Evolutionary conservation across 1,140 invertebrate genomes (phyloP), one percentile per base, ranked within the genome.

Genomic region (Conus betulinus): DNA sequence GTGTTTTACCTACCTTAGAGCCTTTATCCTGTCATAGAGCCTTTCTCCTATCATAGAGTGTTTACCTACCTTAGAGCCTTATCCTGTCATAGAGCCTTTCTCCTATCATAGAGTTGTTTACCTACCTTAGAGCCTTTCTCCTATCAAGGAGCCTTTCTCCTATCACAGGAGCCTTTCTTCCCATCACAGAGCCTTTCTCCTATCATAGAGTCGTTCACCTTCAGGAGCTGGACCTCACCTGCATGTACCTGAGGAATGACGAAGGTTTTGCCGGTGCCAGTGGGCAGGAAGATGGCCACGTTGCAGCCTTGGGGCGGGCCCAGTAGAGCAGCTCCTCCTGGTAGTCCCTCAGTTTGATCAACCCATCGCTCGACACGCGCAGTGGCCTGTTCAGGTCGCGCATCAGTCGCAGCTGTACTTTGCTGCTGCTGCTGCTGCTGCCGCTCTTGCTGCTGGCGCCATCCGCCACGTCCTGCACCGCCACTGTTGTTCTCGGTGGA

Each of bases 211-310:
- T 39, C 39, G 39, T 39, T 39, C 39, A 39, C 39, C 39, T 39
- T 39, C 39, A 23, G 67, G 25, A 78, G 27, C 76, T 39, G 25
- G 4, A 10, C 76, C n/a, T 51, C 15, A 85, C 84, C 84, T 85
- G 84, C 39, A 74, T 74, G 63, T 85, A 85, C 52, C 63, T 85
- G 17, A 85, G 39, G 51, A n/a, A 85, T 20, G 84, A 74, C 23
- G 84, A 71, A 85, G 6, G 84, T 85, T 13, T 85, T 85, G n/a
- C 84, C 84, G 15, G 84, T 85, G 63, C 84, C 84, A 1, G 84
- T 85, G 51, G 84, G 84, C 15, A 85, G 63, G 11, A 85, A 25
- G 51, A 85, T 85, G 17, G 63, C 63, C 25, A 53, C 27, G 39
- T 74, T 85, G 27, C n/a, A 5, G 23, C 84, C 84, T 13, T 85